Evolutionary conservation across 2,113 vertebrate genomes (phyloP).

Genomic region (Serinus canaria): DNA sequence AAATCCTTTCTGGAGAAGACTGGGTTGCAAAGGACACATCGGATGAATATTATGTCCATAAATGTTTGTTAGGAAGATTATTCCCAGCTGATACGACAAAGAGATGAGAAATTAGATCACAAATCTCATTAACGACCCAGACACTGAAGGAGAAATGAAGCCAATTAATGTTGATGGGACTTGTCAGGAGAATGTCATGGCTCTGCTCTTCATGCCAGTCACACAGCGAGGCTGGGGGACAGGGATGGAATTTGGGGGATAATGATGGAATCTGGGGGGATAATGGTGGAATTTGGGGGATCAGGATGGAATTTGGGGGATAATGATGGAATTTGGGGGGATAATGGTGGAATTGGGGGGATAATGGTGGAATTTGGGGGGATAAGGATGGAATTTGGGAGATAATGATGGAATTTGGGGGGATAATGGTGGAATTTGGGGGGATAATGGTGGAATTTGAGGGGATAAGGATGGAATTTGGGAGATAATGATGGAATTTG

Average conservation of each 20-base stretch:
- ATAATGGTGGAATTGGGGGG: too few species aligned
- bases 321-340: too few species aligned
- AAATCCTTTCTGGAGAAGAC: neutral
- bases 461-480: too few species aligned
- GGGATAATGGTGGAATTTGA: neutral
- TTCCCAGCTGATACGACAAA: constrained; percentile 10
- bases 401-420: too few species aligned
- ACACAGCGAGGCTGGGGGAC: neutral
- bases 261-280: fast-evolving
- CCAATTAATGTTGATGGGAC: constrained; percentile 20
- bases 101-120: constrained; percentile 37
- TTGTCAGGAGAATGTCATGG: constrained; percentile 25
- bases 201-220: neutral
- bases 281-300: neutral
- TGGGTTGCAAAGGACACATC: neutral
- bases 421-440: neutral
- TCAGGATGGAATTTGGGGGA: too few species aligned
- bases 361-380: too few species aligned
- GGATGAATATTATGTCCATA: neutral
- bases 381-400: neutral
- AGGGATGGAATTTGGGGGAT: fast-evolving
- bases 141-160: neutral
- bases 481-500: neutral
- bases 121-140: constrained; percentile 33
- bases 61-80: constrained; percentile 61